Evolutionary conservation across 1,140 invertebrate genomes (phyloP).

Genomic region (Hylaeus volcanicus): DNA sequence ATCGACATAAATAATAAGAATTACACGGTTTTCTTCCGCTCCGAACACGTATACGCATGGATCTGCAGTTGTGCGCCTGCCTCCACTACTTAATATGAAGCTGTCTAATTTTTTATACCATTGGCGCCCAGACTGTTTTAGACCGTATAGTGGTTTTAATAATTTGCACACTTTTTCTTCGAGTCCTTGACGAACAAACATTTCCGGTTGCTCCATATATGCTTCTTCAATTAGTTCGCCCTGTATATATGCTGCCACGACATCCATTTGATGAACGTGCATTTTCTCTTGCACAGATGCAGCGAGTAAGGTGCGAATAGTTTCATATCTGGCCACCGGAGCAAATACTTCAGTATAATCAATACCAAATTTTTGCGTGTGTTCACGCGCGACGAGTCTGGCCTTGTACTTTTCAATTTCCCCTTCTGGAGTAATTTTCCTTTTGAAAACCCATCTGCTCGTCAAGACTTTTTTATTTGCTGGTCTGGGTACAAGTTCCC

Average conservation of each 20-base stretch:
- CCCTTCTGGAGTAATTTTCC: neutral
- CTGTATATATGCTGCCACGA: constrained; percentile 55
- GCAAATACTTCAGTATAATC: constrained; percentile 67
- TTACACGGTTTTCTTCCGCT: constrained; percentile 13
- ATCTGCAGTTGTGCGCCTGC: constrained; percentile 56
- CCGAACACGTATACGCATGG: constrained; percentile 66
- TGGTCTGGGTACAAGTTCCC: constrained; percentile 66
- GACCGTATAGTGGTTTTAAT: constrained; percentile 27
- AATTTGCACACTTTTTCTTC: constrained; percentile 13
- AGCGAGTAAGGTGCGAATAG: constrained; percentile 48
- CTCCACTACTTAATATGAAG: constrained; percentile 49
- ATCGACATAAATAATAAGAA: constrained; percentile 38
- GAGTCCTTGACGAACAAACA: neutral
- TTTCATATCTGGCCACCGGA: constrained; percentile 54
- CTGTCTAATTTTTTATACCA: constrained; percentile 55
- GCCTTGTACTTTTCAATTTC: constrained; percentile 58
- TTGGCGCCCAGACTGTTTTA: constrained; percentile 28
- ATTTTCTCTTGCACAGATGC: constrained; percentile 32
- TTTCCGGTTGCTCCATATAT: constrained; percentile 51
- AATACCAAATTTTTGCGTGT: constrained; percentile 48
- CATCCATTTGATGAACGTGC: constrained; percentile 65
- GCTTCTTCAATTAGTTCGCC: constrained; percentile 50
- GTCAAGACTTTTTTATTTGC: constrained; percentile 64
- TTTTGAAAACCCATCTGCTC: constrained; percentile 29
- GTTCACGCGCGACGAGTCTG: constrained; percentile 66